These are phyloP conservation scores for Gavialis gangeticus DNA, from an alignment of 2,113 vertebrate genomes.

Conservation along the genomic window DNA sequence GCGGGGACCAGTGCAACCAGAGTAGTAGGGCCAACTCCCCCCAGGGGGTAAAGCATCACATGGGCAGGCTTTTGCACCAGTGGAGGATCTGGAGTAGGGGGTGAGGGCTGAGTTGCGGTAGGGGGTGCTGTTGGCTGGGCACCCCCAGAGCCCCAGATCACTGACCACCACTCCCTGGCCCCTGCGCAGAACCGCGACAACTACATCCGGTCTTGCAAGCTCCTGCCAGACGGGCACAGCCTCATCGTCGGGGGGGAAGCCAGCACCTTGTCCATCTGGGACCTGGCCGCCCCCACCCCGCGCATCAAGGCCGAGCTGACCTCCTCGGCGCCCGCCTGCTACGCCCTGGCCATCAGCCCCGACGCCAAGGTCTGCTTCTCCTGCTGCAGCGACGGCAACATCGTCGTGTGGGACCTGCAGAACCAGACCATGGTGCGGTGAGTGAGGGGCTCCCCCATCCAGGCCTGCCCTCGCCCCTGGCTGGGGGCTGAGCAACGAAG, in stretches of 20 bases:
- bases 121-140: accelerated
- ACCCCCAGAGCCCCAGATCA: accelerated
- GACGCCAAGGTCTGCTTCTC: slow-evolving; percentile 93
- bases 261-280: slow-evolving; percentile 87
- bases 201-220: slow-evolving; percentile 80
- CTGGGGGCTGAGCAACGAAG: too few relatives aligned
- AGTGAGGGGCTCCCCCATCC: slow-evolving; percentile 17
- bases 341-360: slow-evolving; percentile 89
- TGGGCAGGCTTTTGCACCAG: accelerated
- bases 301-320: slow-evolving; percentile 90
- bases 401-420: slow-evolving; percentile 70
- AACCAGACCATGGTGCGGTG: slow-evolving; percentile 75
- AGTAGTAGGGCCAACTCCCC: too few relatives aligned
- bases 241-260: slow-evolving; percentile 86
- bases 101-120: too few relatives aligned
- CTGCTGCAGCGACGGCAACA: slow-evolving; percentile 90
- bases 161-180: accelerated
- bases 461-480: background rate
- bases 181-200: slow-evolving; percentile 72
- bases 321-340: slow-evolving; percentile 88
- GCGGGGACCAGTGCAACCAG: too few relatives aligned
- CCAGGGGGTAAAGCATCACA: background rate
- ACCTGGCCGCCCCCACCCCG: slow-evolving; percentile 85
- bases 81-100: too few relatives aligned
- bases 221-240: slow-evolving; percentile 85